Base-by-base conservation (phyloP, 2,797 vertebrate species). In the Alauda arvensis region DNA sequence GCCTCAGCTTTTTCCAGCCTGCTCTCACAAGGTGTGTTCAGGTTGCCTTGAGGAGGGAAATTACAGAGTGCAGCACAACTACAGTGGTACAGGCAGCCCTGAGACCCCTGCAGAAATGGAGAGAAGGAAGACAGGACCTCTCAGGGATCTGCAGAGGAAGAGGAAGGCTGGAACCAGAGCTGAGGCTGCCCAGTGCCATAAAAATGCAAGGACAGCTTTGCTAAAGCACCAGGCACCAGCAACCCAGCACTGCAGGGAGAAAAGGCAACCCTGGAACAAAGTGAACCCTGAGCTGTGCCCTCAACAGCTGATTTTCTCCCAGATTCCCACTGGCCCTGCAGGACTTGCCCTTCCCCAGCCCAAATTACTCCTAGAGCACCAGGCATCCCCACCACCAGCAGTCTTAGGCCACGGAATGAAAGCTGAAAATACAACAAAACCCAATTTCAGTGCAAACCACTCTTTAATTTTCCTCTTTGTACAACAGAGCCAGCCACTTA, bases 401-500 rank as follows among this genome's bases (percentile, higher is more conserved):
- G 26, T 7, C 31, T 67, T 55, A 20, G 12, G 42, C 37, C 72
- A 74, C 3, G 0, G 13, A 71, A 56, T 0, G 3, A 55, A 61
- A 89, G 43, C 24, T 34, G 40, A 93, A 95, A 94, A 84, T 10
- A 93, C 10, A 78, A 93, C 74, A 84, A 49, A 89, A 65, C 6
- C 40, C 91, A 67, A 63, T 82, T 91, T 94, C 91, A 94, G 90
- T 95, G 94, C 94, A 96, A 95, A 95, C 92, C 94, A 92, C 88
- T 94, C 93, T 86, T 96, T 95, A 96, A 96, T 95, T 83, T 94
- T 94, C 89, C 69, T 85, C 78, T 95, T 94, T 90, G 69, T 94
- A 96, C 93, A 96, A 87, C 57, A 96, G 95, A 97, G 95, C 95
- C 95, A 96, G 93, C 53, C 71, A 85, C 75, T 95, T 87, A 89